Evolutionary conservation across 2,797 vertebrate genomes (phyloP).

Genomic region (Amblyopsis hoosieri): DNA sequence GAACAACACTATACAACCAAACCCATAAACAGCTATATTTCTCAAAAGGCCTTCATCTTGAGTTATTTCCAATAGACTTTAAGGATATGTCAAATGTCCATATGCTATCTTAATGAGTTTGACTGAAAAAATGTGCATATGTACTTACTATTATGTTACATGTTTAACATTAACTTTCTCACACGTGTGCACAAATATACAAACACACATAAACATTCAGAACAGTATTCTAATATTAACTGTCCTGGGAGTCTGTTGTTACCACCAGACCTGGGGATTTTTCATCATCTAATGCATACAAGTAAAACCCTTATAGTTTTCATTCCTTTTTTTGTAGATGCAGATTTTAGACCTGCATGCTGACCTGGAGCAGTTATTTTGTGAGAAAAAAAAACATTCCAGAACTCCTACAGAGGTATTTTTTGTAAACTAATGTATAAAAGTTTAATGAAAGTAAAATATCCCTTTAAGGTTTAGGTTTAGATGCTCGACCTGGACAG

Average conservation of each 20-base stretch:
- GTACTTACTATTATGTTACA: constrained; percentile 9
- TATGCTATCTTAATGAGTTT: constrained; percentile 32
- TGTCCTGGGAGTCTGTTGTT: constrained; percentile 1
- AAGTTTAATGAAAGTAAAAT: constrained; percentile 24
- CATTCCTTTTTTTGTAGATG: neutral
- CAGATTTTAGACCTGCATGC: neutral
- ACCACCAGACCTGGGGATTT: neutral
- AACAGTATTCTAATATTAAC: neutral
- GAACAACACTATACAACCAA: constrained; percentile 41
- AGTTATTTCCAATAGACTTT: constrained; percentile 24
- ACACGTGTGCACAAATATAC: neutral
- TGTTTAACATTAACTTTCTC: constrained; percentile 24
- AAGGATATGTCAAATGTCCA: constrained; percentile 15
- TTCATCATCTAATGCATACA: neutral
- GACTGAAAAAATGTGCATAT: constrained; percentile 29
- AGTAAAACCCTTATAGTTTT: neutral
- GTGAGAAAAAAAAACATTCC: neutral
- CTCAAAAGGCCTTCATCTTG: constrained; percentile 37
- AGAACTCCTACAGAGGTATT: neutral
- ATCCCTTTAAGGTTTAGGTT: constrained; percentile 29
- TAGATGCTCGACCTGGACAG: constrained; percentile 29
- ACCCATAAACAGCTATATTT: constrained; percentile 39
- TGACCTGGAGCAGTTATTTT: neutral
- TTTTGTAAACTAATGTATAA: neutral
- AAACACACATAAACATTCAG: neutral